These are phyloP conservation scores for Caenorhabditis angaria DNA, from an alignment of 2,888 invertebrate species.

Conservation along the genomic window DNA sequence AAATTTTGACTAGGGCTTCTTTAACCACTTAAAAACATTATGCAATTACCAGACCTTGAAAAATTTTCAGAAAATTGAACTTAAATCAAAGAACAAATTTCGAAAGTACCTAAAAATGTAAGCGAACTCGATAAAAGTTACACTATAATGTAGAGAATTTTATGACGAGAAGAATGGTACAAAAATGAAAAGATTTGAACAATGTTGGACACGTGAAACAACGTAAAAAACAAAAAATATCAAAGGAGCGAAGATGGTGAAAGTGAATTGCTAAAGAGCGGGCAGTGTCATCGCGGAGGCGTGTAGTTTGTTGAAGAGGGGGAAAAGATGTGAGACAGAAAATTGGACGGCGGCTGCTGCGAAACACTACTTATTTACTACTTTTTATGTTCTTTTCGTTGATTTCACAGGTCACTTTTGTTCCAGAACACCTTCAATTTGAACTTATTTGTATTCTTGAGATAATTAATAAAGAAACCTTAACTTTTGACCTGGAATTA, in stretches of 20 bases:
- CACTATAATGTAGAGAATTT: background rate
- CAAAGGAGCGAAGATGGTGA: background rate
- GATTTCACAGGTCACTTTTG: too few relatives aligned
- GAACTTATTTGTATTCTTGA: too few relatives aligned
- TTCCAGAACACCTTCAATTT: too few relatives aligned
- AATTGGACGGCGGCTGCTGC: conserved; percentile 8
- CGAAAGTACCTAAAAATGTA: background rate
- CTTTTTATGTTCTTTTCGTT: too few relatives aligned
- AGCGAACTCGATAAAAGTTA: background rate
- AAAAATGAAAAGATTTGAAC: background rate
- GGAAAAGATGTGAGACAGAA: conserved; percentile 11
- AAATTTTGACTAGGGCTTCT: too few relatives aligned
- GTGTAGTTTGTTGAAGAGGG: background rate
- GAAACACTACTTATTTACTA: too few relatives aligned
- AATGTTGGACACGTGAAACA: background rate
- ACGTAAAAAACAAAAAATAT: background rate
- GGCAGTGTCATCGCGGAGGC: conserved; percentile 9
- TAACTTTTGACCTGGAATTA: too few relatives aligned
- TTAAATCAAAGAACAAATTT: background rate
- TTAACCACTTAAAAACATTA: too few relatives aligned
- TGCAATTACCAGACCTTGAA: too few relatives aligned
- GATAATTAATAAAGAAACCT: too few relatives aligned
- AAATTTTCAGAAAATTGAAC: too few relatives aligned
- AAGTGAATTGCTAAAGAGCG: conserved; percentile 5
- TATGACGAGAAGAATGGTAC: background rate